Conservation (phyloP, 2,888 invertebrate species). For the Lithodes maja region DNA sequence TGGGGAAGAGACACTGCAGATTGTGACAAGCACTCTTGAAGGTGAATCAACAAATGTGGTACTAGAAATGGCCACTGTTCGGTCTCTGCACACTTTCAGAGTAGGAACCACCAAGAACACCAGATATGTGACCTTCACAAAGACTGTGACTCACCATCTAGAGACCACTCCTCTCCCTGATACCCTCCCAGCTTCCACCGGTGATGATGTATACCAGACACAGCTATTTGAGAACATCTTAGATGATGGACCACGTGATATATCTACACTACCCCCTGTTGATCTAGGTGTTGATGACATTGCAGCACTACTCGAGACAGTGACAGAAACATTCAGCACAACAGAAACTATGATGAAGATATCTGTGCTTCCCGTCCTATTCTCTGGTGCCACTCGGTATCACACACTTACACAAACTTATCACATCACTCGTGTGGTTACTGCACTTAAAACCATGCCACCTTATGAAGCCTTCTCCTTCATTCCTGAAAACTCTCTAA, state of each 20-base stretch:
- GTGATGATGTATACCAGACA: constrained; percentile 83
- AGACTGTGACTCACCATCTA: constrained; percentile 64
- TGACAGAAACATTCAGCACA: constrained; percentile 93
- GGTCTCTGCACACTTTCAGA: constrained; percentile 68
- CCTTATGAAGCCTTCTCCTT: constrained; percentile 91
- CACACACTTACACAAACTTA: constrained; percentile 92
- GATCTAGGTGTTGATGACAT: constrained; percentile 89
- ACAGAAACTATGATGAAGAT: constrained; percentile 92
- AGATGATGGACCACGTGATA: constrained; percentile 73
- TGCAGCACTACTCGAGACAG: constrained; percentile 79
- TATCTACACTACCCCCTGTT: constrained; percentile 88
- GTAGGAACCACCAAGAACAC: constrained; percentile 69
- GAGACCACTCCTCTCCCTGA: constrained; percentile 51
- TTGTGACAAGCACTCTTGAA: constrained; percentile 56
- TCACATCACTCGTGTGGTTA: constrained; percentile 88
- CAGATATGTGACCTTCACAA: constrained; percentile 68
- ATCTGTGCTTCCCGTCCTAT: constrained; percentile 88
- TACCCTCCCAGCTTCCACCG: constrained; percentile 78
- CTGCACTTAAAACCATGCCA: constrained; percentile 91
- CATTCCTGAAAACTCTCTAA: constrained; percentile 88
- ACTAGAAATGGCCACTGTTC: constrained; percentile 66
- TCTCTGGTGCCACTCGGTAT: constrained; percentile 82
- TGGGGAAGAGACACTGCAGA: constrained; percentile 63
- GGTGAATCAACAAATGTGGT: constrained; percentile 45
- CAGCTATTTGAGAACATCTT: constrained; percentile 76